Evolutionary conservation across 2,888 invertebrate species (phyloP), one percentile per base, ranked within the genome.

Genomic region (Clunio marinus): DNA sequence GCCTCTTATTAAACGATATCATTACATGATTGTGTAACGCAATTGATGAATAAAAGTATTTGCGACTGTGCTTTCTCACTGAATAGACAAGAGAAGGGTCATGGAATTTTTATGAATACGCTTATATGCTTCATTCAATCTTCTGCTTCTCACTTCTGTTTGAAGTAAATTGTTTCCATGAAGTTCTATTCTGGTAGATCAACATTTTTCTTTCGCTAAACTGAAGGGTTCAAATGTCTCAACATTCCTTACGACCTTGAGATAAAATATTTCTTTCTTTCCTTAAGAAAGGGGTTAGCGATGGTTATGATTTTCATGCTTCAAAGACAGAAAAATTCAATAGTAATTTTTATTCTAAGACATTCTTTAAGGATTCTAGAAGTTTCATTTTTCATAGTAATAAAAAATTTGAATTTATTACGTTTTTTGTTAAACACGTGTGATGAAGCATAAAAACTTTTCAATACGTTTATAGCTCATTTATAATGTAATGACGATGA

Each of bases 1-100:
- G 41, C 10, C 10, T 5, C 41, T n/a, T 15, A 15, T n/a, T 15
- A 41, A 41, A 15, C 41, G 41, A 41, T 41, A 15, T 20, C 51
- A 51, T 51, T 51, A 51, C 5, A 51, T 20, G 7, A 7, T n/a
- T 17, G n/a, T 22, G 22, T 51, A 5, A 41, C 41, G 15, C 41
- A 41, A 41, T 15, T 41, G 3, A 17, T 2, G 10, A 51, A 8
- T 51, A 17, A 22, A 17, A n/a, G n/a, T n/a, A n/a, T 20, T 20
- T 7, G 5, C n/a, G 20, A 22, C 22, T 17, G 3, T 51, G 4
- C 51, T 17, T 45, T 15, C 46, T 46, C 45, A 63, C 63, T 46
- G 15, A 13, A 45, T 27, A 25, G 27, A 45, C 25, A 10, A 7
- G 24, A 63, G 63, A 46, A 63, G 63, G 63, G 63, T 63, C 63